phyloP scores from a whole-genome alignment of 64 coral and sea anemone species.

The Catalaphyllia jardinei region DNA sequence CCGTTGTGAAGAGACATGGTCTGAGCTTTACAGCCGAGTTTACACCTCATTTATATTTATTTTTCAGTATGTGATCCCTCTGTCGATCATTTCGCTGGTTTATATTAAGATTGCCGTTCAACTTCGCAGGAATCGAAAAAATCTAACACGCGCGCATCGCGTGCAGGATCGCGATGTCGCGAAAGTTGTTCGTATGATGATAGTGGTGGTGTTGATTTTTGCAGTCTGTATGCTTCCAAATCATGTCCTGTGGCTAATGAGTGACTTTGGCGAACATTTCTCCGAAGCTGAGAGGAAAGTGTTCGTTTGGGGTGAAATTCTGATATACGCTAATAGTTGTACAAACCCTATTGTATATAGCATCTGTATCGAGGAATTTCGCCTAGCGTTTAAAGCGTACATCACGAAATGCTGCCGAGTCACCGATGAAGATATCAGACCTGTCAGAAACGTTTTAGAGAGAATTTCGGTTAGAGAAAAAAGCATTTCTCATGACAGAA shows the following conservation, averaged over 20 bases:
- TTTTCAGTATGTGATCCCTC: constrained; percentile 84
- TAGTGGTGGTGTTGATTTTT: constrained; percentile 76
- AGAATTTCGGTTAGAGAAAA: constrained; percentile 71
- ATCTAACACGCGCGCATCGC: constrained; percentile 70
- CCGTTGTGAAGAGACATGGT: constrained; percentile 72
- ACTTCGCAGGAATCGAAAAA: constrained; percentile 63
- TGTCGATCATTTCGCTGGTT: constrained; percentile 75
- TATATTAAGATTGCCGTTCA: constrained; percentile 69
- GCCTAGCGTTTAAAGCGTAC: constrained; percentile 80
- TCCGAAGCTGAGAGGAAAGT: constrained; percentile 39
- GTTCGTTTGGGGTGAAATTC: constrained; percentile 74
- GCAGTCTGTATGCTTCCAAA: constrained; percentile 90
- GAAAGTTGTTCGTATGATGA: constrained; percentile 89
- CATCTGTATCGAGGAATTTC: constrained; percentile 93
- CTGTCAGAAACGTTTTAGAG: constrained; percentile 83
- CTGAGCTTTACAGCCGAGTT: constrained; percentile 44
- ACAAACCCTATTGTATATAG: constrained; percentile 92
- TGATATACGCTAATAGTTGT: constrained; percentile 89
- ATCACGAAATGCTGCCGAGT: constrained; percentile 92
- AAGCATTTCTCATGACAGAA: constrained; percentile 53
- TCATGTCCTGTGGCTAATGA: constrained; percentile 79
- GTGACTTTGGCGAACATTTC: constrained; percentile 60
- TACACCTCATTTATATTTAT: constrained; percentile 85
- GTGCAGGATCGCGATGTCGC: constrained; percentile 79
- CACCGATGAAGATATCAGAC: constrained; percentile 76